Evolutionary conservation across 2,888 invertebrate genomes (phyloP).

Genomic region (Ochropacha duplaris): DNA sequence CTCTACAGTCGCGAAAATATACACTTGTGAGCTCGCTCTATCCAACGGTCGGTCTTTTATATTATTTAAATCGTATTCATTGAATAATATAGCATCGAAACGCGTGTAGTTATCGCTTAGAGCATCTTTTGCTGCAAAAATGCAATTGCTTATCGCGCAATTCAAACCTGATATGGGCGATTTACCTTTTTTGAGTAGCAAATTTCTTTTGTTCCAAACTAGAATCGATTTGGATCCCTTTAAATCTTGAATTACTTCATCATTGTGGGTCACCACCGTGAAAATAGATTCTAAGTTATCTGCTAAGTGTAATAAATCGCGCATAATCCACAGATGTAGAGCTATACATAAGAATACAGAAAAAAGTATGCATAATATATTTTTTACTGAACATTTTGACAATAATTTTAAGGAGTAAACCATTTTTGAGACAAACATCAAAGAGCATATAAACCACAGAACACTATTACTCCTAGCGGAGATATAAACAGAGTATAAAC

Average conservation of each 20-base stretch:
- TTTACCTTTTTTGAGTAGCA: constrained; percentile 7
- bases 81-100: constrained; percentile 51
- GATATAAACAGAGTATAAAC: too few relatives aligned
- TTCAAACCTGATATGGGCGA: constrained; percentile 20
- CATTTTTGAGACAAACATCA: neutral
- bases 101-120: constrained; percentile 30
- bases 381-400: constrained; percentile 29
- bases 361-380: constrained; percentile 20
- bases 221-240: constrained; percentile 35
- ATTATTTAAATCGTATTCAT: constrained; percentile 27
- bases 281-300: constrained; percentile 19
- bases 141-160: constrained; percentile 41
- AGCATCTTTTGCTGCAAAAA: constrained; percentile 39
- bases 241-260: neutral
- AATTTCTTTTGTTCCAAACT: constrained; percentile 30
- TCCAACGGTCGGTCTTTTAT: constrained; percentile 25
- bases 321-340: constrained; percentile 29
- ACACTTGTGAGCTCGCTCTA: constrained; percentile 38
- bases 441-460: too few relatives aligned
- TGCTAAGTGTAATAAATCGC: constrained; percentile 22
- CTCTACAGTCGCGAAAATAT: constrained; percentile 49
- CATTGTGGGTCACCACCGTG: constrained; percentile 6
- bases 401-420: constrained; percentile 12
- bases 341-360: constrained; percentile 22
- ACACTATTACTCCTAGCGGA: too few relatives aligned